phyloP scores from a whole-genome alignment of 1,140 invertebrate species.

The Glomeris maerens region DNA sequence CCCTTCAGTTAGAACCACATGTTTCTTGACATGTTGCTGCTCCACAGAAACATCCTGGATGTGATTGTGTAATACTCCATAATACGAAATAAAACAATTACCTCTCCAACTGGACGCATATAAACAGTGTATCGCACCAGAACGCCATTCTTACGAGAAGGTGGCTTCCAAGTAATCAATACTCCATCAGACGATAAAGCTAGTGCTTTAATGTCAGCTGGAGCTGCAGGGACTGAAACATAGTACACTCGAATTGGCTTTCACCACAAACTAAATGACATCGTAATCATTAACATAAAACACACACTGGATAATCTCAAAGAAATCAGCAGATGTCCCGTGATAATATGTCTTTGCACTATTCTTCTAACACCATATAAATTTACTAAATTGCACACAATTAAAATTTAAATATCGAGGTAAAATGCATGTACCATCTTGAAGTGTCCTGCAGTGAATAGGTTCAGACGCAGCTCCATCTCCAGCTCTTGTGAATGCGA shows the following conservation, averaged over 20 bases:
- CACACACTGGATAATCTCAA: no score
- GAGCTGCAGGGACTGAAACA: slow-evolving; percentile 74
- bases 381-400: no score
- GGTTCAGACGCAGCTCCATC: slow-evolving; percentile 79
- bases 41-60: no score
- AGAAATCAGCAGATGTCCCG: neutral
- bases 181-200: slow-evolving; percentile 82
- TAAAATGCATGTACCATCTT: slow-evolving; percentile 55
- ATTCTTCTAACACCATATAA: neutral
- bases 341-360: neutral
- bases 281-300: no score
- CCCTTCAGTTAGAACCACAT: neutral
- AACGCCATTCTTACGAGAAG: slow-evolving; percentile 78
- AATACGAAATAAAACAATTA: neutral
- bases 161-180: slow-evolving; percentile 82
- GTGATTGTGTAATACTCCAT: neutral
- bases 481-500: slow-evolving; percentile 84
- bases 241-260: no score
- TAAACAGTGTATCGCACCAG: slow-evolving; percentile 89
- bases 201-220: slow-evolving; percentile 78
- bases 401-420: no score
- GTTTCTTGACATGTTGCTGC: neutral
- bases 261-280: no score
- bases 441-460: slow-evolving; percentile 86
- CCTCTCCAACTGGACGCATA: slow-evolving; percentile 32